Evolutionary conservation across 2,113 vertebrate species (phyloP), one percentile per base, ranked within the genome.

Genomic region (Genyomyrus donnyi): DNA sequence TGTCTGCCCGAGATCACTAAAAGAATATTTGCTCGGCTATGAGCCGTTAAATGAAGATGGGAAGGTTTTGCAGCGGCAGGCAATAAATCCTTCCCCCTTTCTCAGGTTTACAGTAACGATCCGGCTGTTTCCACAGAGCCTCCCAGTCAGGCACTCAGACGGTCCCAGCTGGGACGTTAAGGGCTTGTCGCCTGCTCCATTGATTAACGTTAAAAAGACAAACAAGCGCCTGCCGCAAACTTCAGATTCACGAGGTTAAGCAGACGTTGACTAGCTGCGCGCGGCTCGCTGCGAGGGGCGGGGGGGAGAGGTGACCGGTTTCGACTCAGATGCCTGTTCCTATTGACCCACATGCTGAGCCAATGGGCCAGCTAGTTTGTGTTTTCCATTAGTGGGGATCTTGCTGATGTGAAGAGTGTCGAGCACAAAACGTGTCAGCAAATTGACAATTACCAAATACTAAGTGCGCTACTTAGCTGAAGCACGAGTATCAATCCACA

Each of bases 161-260:
- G 88, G 89, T 92, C 93, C 91, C 90, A 80, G 91, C 89, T 92
- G 93, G 92, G 85, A 89, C 66, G 87, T 83, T 88, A 74, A 91
- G 90, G 91, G 85, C 49, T 92, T 83, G 90, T 90, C 91, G 91
- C 90, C 90, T 92, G 80, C 85, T 86, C 27, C 93, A 90, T 58
- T 92, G 90, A 95, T 94, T 92, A 94, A 93, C 91, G 91, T 91
- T 90, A 85, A 93, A 89, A 88, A 93, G 89, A 92, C 89, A 93
- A 93, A 92, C 84, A 90, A 92, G 92, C 93, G 91, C 42, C 92
- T 9, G 42, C 56, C 80, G 21, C 87, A 90, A 91, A 91, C 94
- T 94, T 93, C 90, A 88, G 45, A 80, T 88, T 27, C 62, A 70
- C 89, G 92, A 92, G 92, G 92, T 93, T 93, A 94, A 91, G 42